Base-by-base conservation (phyloP, 2,797 vertebrate genomes). In the Enteromius mattozi region DNA sequence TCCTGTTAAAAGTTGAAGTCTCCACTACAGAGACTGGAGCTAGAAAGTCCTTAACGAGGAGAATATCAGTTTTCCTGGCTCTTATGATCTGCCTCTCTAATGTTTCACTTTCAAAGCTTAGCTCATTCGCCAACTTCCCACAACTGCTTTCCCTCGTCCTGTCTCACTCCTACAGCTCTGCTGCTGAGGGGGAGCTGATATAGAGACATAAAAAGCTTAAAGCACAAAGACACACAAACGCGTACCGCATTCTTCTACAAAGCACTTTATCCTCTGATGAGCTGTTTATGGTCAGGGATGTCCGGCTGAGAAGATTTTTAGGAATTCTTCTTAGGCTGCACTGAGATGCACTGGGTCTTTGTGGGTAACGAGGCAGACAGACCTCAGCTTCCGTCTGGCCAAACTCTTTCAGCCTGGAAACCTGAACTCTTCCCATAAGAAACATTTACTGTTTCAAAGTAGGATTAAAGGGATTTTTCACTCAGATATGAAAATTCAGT, bases 41-140 rank as follows among this genome's bases (percentile, higher is more conserved):
- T 89, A 93, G 94, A 92, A 92, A 92, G 94, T 87, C 90, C 86
- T 82, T 92, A 93, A 94, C 85, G 87, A 92, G 91, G 85, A 95
- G 92, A 94, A 96, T 97, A 98, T 98, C 97, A 95, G 96, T 96
- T 98, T 98, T 96, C 97, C 94, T 96, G 95, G 96, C 95, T 96
- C 94, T 96, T 96, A 90, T 95, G 96, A 96, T 96, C 95, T 94
- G 95, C 94, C 95, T 75, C 89, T 93, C 93, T 96, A 95, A 96
- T 94, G 92, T 97, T 97, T 97, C 95, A 96, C 96, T 96, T 97
- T 97, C 95, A 97, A 96, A 96, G 95, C 93, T 89, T 89, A 90
- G 93, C 94, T 95, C 88, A 91, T 93, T 95, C 94, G 95, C 94
- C 92, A 91, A 92, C 91, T 88, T 93, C 90, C 92, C 89, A 70